Evolutionary conservation across 1,140 invertebrate genomes (phyloP).

Genomic region (Trichogramma pretiosum): DNA sequence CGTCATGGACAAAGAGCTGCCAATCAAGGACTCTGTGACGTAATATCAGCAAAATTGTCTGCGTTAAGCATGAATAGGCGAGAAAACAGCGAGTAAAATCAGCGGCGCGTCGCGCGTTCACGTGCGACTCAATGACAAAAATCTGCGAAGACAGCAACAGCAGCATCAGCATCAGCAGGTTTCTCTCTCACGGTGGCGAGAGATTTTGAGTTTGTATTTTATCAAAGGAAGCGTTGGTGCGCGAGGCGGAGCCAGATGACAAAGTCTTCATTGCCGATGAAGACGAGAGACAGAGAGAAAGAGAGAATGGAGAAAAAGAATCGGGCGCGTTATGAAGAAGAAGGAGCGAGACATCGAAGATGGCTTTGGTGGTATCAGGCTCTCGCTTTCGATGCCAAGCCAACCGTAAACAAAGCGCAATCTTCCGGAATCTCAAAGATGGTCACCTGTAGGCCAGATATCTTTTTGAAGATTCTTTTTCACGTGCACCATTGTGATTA

Average conservation of each 20-base stretch:
- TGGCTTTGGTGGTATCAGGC: conserved; percentile 9
- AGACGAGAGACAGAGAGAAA: conserved; percentile 5
- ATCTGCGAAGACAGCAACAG: conserved; percentile 8
- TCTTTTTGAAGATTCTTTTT: conserved; percentile 6
- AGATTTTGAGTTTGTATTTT: conserved; percentile 10
- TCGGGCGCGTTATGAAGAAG: conserved; percentile 5
- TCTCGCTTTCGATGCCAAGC: conserved; percentile 32
- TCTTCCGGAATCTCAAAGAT: conserved; percentile 39
- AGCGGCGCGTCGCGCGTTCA: conserved; percentile 2
- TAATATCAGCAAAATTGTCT: too few relatives aligned
- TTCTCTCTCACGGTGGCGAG: too few relatives aligned
- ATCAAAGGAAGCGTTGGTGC: conserved; percentile 34
- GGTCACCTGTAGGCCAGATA: conserved; percentile 26
- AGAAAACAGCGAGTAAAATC: not conserved
- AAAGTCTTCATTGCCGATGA: conserved; percentile 29
- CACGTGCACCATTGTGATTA: conserved; percentile 21
- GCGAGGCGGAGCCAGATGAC: conserved; percentile 26
- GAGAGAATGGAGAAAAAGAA: conserved; percentile 4
- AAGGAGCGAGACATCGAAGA: conserved; percentile 8
- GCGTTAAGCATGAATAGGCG: not conserved
- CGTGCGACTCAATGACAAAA: conserved; percentile 11
- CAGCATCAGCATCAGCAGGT: too few relatives aligned
- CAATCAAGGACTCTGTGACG: too few relatives aligned
- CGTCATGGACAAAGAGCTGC: too few relatives aligned
- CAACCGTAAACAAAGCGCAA: conserved; percentile 34